These are phyloP conservation scores for Acropora yongei DNA, from an alignment of 64 coral and sea anemone species.

Conservation along the genomic window DNA sequence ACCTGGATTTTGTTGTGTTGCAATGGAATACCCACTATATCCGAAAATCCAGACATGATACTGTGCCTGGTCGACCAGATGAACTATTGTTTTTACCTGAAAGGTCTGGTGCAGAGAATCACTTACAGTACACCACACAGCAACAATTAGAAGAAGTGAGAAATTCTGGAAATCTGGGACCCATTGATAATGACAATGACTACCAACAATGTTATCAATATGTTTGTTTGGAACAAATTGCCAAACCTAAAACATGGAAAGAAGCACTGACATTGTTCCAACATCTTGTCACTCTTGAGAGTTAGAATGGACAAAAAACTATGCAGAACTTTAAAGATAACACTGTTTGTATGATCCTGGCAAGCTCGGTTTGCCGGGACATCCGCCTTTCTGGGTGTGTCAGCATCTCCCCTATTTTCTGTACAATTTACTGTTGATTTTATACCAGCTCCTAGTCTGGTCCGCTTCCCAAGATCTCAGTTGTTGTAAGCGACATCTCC, in stretches of 20 bases:
- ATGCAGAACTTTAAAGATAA: background rate
- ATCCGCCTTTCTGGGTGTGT: background rate
- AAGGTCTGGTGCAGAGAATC: constrained; percentile 10
- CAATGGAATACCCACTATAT: too few species aligned
- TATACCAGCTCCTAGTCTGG: constrained; percentile 6
- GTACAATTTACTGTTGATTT: constrained; percentile 2
- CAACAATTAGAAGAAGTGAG: constrained; percentile 32
- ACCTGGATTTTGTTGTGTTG: too few species aligned
- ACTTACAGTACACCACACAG: constrained; percentile 16
- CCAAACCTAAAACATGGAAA: constrained; percentile 55
- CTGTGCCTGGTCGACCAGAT: constrained; percentile 58
- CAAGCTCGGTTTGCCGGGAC: background rate
- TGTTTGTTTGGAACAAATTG: constrained; percentile 23
- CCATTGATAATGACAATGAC: constrained; percentile 54
- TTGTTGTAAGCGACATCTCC: constrained; percentile 13
- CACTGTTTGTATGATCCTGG: constrained; percentile 18
- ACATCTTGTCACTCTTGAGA: constrained; percentile 46
- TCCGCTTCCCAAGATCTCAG: constrained; percentile 15
- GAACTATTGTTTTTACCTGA: constrained; percentile 63
- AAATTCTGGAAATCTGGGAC: constrained; percentile 11
- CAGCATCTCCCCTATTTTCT: constrained; percentile 14
- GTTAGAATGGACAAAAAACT: constrained; percentile 4
- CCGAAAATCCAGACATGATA: too few species aligned
- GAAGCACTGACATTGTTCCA: constrained; percentile 57
- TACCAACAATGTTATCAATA: constrained; percentile 51